A percentile compares a stretch with the other conserved stretches of the same genome.
phyloP scores from a whole-genome alignment of 2,797 vertebrate species.

The Pseudochromis fuscus region DNA sequence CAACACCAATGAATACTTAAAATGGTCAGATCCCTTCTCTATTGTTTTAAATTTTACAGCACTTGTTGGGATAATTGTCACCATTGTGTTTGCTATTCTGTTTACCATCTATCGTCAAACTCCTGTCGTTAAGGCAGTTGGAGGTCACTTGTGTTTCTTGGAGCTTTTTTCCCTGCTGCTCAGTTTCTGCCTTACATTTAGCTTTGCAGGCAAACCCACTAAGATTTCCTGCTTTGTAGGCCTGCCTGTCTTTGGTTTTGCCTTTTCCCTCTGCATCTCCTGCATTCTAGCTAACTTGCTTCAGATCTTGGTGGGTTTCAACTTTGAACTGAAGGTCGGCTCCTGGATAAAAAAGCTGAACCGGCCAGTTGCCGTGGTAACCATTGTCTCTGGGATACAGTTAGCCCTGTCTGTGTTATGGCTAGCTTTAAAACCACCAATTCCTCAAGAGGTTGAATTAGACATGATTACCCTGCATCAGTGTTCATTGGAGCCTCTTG shows the following conservation, averaged over 20 bases:
- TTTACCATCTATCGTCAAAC: slow-evolving; percentile 65
- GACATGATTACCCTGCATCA: slow-evolving; percentile 1
- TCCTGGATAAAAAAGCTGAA: slow-evolving; percentile 64
- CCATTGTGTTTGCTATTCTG: slow-evolving; percentile 49
- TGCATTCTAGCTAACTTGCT: slow-evolving; percentile 80
- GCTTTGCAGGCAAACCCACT: slow-evolving; percentile 60
- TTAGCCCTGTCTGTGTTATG: slow-evolving; percentile 60
- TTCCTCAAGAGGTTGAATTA: rapidly evolving
- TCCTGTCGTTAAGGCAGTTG: slow-evolving; percentile 79
- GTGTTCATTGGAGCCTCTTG: slow-evolving; percentile 39
- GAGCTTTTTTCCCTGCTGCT: slow-evolving; percentile 73
- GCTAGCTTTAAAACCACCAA: slow-evolving; percentile 20
- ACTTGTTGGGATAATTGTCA: slow-evolving; percentile 47
- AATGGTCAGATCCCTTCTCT: slow-evolving; percentile 59
- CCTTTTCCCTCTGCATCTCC: slow-evolving; percentile 75
- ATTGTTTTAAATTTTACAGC: slow-evolving; percentile 52
- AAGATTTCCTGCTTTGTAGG: slow-evolving; percentile 33
- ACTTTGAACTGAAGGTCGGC: slow-evolving; percentile 41
- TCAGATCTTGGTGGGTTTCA: slow-evolving; percentile 77
- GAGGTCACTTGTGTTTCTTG: slow-evolving; percentile 74
- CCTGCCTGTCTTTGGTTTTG: slow-evolving; percentile 71
- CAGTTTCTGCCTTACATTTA: slow-evolving; percentile 60
- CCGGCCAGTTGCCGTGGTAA: slow-evolving; percentile 58
- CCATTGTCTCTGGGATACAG: slow-evolving; percentile 63
- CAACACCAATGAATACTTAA: slow-evolving; percentile 24